Evolutionary conservation across 2,888 invertebrate genomes (phyloP), one percentile per base, ranked within the genome.

Genomic region (Drosophila percnosoma): DNA sequence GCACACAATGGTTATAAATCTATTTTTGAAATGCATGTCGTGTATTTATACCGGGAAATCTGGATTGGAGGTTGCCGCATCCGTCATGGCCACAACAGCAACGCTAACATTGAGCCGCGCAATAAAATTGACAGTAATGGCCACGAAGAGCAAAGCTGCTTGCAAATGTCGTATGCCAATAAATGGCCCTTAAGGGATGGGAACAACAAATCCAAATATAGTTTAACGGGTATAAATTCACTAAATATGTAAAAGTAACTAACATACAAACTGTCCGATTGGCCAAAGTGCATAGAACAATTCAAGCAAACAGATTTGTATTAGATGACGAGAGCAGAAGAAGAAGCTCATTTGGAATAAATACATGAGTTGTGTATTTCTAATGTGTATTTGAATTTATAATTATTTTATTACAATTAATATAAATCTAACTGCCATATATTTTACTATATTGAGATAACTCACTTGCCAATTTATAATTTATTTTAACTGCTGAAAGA

Each of bases 21-120:
- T 36, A 13, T 51, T 51, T 24, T 5, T 1, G 15, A 15, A 42
- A 21, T 31, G 10, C 31, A 40, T n/a, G 1, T 36, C n/a, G 7
- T 31, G 4, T 2, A 38, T 34, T 11, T 70, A 40, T 92, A 95
- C 95, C 76, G 93, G 91, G 80, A 94, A 94, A 73, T 93, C 91
- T 1, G 93, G 93, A 91, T 94, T 93, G 11, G 93, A 92, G 2
- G 93, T 92, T 0, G 90, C 90, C 0, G 92, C 90, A 80, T 95
- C 94, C 0, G 95, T 95, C 96, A 97, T 97, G 24, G 96, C 96
- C 1, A 96, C 95, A 42, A 97, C 94, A 0, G 95, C 95, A 0
- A 96, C 95, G 0, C 95, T 96, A 83, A 96, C 94, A 85, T 95
- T 95, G 38, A 96, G 94, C 33, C 97, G 93, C 58, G 95, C 94